Evolutionary conservation across 64 coral and sea anemone genomes (phyloP), one percentile per base, ranked within the genome.

Genomic region (Montipora cactus): DNA sequence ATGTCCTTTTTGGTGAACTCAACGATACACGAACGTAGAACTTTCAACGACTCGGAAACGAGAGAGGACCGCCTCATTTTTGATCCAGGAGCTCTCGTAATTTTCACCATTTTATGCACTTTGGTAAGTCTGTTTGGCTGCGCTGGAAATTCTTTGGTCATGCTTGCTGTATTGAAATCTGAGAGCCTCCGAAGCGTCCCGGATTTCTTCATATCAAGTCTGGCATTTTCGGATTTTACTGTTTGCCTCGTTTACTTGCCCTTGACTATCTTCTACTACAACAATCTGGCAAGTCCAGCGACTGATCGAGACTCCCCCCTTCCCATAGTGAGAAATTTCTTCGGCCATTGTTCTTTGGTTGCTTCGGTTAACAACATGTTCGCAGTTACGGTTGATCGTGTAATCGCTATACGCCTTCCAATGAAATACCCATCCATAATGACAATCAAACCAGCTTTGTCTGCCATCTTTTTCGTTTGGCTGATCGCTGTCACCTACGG

Each of bases 191-290:
- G 78, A 16, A 53, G 48, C 7, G n/a, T 79, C 3, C 50, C 78
- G 10, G 49, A 79, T 15, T 53, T 79, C 49, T 19, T 79, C 78
- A 79, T 79, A 55, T 79, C 49, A 57, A 79, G 78, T 55, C 49
- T 79, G 18, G 78, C 78, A 53, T 79, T 79, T 55, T 79, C 78
- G 22, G 78, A 79, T 79, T 79, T 79, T 6, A 53, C 78, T 5
- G 78, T 79, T 18, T 79, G 78, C 11, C 16, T 22, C 21, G n/a
- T 79, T 21, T 79, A 53, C 48, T 47, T 79, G 18, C 78, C 78
- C 3, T 21, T 79, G 78, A 18, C 78, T 8, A 55, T 55, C 49
- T 79, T 23, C 21, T 3, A 22, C 8, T 79, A 53, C 48, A 79
- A 79, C 20, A 8, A 79, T 49, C 5, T 10, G 15, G 21, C 78